Evolutionary conservation across 1,140 invertebrate genomes (phyloP).

Genomic region (Mesaphorura yosii): DNA sequence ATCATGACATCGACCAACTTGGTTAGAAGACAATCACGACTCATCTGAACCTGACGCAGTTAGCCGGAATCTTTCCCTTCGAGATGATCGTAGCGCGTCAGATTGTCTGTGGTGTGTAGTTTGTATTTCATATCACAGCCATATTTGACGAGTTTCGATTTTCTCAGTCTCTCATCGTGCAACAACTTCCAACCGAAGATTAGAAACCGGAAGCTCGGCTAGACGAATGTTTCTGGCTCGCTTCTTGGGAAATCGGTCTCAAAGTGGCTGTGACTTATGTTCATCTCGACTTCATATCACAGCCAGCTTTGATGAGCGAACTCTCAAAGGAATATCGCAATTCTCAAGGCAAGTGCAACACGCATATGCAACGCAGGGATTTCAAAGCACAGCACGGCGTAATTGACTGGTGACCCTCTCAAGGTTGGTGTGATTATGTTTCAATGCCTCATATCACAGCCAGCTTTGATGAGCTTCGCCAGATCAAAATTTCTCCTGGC

Average conservation of each 20-base stretch:
- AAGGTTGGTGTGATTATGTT: conserved; percentile 52
- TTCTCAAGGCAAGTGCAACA: too few species aligned
- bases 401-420: conserved; percentile 30
- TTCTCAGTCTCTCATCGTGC: conserved; percentile 31
- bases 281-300: conserved; percentile 58
- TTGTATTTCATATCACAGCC: conserved; percentile 68
- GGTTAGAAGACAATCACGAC: background rate
- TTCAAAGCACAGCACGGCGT: background rate
- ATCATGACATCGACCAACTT: too few species aligned
- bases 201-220: background rate
- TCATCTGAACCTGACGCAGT: too few species aligned
- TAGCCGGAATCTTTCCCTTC: too few species aligned
- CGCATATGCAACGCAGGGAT: too few species aligned
- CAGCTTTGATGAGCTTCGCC: conserved; percentile 32
- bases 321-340: conserved; percentile 31
- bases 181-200: background rate
- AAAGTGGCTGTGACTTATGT: conserved; percentile 70
- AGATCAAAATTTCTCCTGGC: conserved; percentile 5
- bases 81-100: conserved; percentile 42
- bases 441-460: conserved; percentile 38
- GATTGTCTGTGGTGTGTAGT: conserved; percentile 71
- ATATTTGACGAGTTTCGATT: conserved; percentile 66
- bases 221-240: conserved; percentile 4
- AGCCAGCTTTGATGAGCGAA: conserved; percentile 85
- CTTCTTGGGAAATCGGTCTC: conserved; percentile 40